Percentiles rank a stretch among this genome's conserved stretches.
Conservation (phyloP, 2,888 invertebrate species). For the Metacarcinus magister region DNA sequence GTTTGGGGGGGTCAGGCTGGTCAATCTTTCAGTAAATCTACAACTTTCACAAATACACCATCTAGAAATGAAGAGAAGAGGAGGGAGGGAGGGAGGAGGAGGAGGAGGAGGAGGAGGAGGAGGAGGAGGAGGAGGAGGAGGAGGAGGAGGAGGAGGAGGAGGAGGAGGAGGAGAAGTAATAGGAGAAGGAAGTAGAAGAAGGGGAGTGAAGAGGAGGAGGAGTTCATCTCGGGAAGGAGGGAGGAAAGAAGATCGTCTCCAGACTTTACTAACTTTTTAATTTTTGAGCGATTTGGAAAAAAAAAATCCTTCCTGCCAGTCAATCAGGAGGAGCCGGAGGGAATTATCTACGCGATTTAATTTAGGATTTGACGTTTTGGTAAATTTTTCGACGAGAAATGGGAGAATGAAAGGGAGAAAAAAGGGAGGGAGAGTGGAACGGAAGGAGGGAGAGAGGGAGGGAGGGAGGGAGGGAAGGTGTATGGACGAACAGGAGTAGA, state of each 20-base stretch:
- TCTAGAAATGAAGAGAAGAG: not conserved
- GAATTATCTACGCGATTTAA: conserved; percentile 66
- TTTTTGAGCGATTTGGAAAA: conserved; percentile 68
- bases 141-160: not conserved
- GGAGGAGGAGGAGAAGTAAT: not conserved
- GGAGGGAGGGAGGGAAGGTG: not conserved
- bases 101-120: not conserved
- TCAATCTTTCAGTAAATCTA: conserved; percentile 28
- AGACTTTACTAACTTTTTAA: conserved; percentile 61
- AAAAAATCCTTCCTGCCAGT: conserved; percentile 14
- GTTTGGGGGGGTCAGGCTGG: not conserved
- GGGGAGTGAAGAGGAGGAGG: not conserved
- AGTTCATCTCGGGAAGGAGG: not conserved
- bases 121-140: not conserved
- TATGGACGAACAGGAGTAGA: not conserved
- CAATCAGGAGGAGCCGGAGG: conserved; percentile 60
- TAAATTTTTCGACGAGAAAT: conserved; percentile 21
- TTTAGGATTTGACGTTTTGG: conserved; percentile 64
- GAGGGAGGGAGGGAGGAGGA: not conserved
- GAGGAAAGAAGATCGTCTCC: conserved; percentile 1
- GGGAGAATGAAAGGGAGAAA: not conserved
- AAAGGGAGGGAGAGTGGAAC: not conserved
- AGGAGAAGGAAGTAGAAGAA: too few relatives aligned
- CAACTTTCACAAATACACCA: conserved; percentile 58
- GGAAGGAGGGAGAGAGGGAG: not conserved